phyloP scores from a whole-genome alignment of 2,797 vertebrate species.

The Spondyliosoma cantharus region DNA sequence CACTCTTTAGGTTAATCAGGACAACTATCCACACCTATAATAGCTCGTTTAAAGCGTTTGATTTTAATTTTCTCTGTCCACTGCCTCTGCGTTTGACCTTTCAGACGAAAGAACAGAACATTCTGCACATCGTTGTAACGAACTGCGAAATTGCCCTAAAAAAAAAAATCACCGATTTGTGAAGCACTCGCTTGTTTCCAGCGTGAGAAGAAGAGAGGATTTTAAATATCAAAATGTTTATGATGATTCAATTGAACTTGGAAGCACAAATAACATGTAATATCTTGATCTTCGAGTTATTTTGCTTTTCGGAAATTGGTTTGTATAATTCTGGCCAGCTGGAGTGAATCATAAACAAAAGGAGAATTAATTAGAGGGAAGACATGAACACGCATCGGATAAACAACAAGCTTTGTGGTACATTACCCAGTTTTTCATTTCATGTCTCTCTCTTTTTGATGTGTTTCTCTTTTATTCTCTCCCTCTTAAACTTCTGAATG shows the following conservation, averaged over 20 bases:
- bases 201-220: neutral
- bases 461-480: conserved; percentile 2
- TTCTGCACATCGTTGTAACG: conserved; percentile 18
- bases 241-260: conserved; percentile 19
- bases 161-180: conserved; percentile 12
- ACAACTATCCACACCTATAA: neutral
- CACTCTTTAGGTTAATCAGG: neutral
- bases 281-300: conserved; percentile 19
- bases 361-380: conserved; percentile 10
- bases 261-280: conserved; percentile 14
- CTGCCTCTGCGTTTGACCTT: neutral
- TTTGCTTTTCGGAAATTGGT: conserved; percentile 30
- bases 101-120: conserved; percentile 33
- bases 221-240: neutral
- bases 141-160: conserved; percentile 18
- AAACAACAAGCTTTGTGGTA: conserved; percentile 12
- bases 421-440: neutral
- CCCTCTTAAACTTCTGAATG: conserved; percentile 18
- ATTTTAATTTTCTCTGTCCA: conserved; percentile 8
- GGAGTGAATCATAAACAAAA: conserved; percentile 4
- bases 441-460: conserved; percentile 7
- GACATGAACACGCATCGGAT: conserved; percentile 16
- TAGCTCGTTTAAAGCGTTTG: neutral
- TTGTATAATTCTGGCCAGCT: neutral
- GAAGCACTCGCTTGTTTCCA: conserved; percentile 18